Base-by-base conservation (phyloP, 2,113 vertebrate species). In the Australoheros scitulus region DNA sequence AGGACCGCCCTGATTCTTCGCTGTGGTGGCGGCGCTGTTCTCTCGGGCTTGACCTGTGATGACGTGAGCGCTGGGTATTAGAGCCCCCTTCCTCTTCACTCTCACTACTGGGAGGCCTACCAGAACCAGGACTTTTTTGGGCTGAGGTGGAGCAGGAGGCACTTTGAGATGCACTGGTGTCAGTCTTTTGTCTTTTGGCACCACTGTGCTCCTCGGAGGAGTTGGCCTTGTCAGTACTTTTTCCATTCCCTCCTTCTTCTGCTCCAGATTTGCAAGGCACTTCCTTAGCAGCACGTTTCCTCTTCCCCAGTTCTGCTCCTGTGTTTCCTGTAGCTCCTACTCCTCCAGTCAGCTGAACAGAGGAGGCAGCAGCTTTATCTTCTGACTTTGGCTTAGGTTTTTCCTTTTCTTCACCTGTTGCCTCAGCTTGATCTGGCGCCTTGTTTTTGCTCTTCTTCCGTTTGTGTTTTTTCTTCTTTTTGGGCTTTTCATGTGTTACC, bases 381-480 rank as follows among this genome's bases (percentile, higher is more conserved):
- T 94, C 93, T 0, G 74, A 85, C 81, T 95, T 95, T 61, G 81
- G 82, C 68, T 93, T 94, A 5, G 68, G 26, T n/a, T 93, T 94
- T 18, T 94, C 93, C 61, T 95, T 95, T 41, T 91, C 92, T 2
- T 92, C 89, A 6, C 87, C 85, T 1, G 82, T 61, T 52, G 87
- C 83, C 52, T 92, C 94, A 1, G 93, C 84, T 17, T 91, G 93
- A 36, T 91, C 87, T 13, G 82, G 83, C 38, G 72, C 87, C 87
- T 95, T 95, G 81, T 93, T 95, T 91, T 95, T 96, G 77, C 93
- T 96, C 93, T 98, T 99, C 94, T 97, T 99, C 82, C 93, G 96
- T 90, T 98, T 97, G 92, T 95, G 97, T 80, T 98, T 98, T 88
- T 97, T 99, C 89, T 97, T 97, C 87, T 98, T 99, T 90, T 97